phyloP scores from a whole-genome alignment of 1,140 invertebrate species.

The Caerostris darwini region DNA sequence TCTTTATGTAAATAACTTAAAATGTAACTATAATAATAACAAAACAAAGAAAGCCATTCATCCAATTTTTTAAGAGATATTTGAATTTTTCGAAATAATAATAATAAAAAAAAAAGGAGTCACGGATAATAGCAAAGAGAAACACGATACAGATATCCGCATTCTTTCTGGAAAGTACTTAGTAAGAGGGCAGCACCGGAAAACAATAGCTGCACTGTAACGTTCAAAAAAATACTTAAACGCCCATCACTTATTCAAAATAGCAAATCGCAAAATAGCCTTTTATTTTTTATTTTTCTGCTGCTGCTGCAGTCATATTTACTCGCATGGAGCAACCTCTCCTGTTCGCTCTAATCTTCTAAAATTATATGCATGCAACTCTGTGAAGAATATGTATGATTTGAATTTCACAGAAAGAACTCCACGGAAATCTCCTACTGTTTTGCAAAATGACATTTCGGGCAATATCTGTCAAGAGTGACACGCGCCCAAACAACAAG shows the following conservation, averaged over 20 bases:
- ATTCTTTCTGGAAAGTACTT: constrained; percentile 18
- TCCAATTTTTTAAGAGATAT: background rate
- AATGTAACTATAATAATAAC: constrained; percentile 13
- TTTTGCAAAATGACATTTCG: background rate
- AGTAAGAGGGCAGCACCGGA: background rate
- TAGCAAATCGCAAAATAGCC: background rate
- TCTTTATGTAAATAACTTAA: constrained; percentile 46
- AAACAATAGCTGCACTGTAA: constrained; percentile 28
- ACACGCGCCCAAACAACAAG: background rate
- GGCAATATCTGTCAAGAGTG: background rate
- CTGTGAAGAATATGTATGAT: background rate
- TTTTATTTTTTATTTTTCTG: too few species aligned
- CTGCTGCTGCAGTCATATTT: background rate
- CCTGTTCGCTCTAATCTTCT: background rate
- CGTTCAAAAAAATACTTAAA: background rate
- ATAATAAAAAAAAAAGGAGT: background rate
- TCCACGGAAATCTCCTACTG: background rate
- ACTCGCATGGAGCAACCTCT: background rate
- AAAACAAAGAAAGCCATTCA: background rate
- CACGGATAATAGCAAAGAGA: constrained; percentile 6
- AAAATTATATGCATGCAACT: background rate
- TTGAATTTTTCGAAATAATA: constrained; percentile 11
- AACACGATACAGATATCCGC: constrained; percentile 40
- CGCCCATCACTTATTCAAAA: constrained; percentile 25
- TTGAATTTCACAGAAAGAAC: background rate